Evolutionary conservation across 2,113 vertebrate genomes (phyloP).

Genomic region (Callithrix jacchus): DNA sequence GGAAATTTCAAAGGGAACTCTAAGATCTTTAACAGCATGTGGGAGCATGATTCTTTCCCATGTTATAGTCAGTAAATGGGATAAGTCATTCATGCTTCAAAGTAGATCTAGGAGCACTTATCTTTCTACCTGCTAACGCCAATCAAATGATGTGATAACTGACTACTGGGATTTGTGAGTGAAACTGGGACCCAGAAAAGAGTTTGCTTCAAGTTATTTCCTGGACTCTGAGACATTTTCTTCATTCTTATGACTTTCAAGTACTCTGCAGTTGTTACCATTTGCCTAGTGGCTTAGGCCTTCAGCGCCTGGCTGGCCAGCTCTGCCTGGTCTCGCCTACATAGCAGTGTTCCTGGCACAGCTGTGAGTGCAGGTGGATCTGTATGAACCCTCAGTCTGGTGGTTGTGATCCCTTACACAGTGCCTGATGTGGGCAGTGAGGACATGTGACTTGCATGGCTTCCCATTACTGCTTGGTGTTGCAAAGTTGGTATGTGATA

Average conservation of each 20-base stretch:
- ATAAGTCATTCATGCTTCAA: neutral
- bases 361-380: neutral
- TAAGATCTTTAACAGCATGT: neutral
- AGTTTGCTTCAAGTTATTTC: neutral
- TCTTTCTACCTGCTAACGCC: neutral
- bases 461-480: neutral
- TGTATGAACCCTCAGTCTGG: accelerated
- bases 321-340: accelerated
- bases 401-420: neutral
- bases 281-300: neutral
- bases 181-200: neutral
- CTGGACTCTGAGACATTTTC: neutral
- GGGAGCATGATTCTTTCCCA: neutral
- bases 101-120: neutral
- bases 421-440: neutral
- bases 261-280: neutral
- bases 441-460: neutral
- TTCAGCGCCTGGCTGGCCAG: neutral
- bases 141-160: neutral
- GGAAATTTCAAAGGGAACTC: neutral
- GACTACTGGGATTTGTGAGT: neutral
- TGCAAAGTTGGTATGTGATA: neutral
- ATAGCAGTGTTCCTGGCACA: neutral
- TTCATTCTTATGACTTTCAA: neutral
- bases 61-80: neutral